Percentiles rank a stretch among this genome's conserved stretches.
phyloP scores from a whole-genome alignment of 2,797 vertebrate species.

The Cygnus olor region DNA sequence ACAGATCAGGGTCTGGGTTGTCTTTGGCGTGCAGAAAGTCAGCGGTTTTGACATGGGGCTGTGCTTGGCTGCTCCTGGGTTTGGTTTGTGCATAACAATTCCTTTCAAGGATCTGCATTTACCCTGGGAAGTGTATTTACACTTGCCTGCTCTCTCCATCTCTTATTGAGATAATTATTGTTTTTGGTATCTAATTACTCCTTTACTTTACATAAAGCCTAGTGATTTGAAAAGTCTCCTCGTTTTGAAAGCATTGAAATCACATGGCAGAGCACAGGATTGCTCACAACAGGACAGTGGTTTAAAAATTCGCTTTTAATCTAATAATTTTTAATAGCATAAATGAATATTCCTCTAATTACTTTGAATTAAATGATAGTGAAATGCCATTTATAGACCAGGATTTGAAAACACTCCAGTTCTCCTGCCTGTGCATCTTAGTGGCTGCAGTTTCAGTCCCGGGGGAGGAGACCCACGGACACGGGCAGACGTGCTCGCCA shows the following conservation, averaged over 20 bases:
- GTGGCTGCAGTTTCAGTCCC: neutral
- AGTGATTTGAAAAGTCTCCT: conserved; percentile 15
- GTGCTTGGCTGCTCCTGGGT: conserved; percentile 36
- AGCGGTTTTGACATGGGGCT: neutral
- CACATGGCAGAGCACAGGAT: neutral
- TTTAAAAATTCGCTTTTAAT: conserved; percentile 33
- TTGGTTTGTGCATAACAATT: conserved; percentile 49
- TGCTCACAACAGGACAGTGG: neutral
- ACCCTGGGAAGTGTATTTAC: conserved; percentile 26
- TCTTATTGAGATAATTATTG: conserved; percentile 63
- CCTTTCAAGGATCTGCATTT: neutral
- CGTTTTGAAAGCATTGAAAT: neutral
- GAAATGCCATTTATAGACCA: neutral
- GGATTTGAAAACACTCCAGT: neutral
- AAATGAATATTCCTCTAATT: conserved; percentile 28
- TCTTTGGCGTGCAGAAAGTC: neutral
- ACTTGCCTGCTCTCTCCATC: conserved; percentile 14
- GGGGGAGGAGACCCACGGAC: neutral
- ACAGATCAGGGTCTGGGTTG: conserved; percentile 10
- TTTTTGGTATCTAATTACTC: conserved; percentile 41
- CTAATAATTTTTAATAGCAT: conserved; percentile 60
- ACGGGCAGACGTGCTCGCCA: neutral
- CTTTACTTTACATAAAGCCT: conserved; percentile 35
- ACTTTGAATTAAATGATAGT: conserved; percentile 17
- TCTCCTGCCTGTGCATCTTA: neutral